phyloP scores from a whole-genome alignment of 2,888 invertebrate genomes.

The Amiota communis region DNA sequence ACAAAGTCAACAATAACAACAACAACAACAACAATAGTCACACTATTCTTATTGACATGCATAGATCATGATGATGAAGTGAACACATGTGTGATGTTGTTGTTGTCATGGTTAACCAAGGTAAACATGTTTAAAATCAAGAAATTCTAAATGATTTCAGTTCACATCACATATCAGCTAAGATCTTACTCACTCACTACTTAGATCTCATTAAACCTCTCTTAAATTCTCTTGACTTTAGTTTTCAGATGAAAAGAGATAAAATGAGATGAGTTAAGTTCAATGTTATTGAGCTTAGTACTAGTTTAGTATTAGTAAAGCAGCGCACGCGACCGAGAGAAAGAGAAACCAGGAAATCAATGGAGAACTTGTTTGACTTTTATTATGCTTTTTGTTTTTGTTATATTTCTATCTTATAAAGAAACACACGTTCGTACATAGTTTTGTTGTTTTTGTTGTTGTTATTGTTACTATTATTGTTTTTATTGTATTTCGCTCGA shows the following conservation, averaged over 20 bases:
- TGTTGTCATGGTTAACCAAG: constrained; percentile 54
- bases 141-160: constrained; percentile 51
- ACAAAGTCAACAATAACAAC: constrained; percentile 10
- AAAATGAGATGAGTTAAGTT: too few species aligned
- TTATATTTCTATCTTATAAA: constrained; percentile 1
- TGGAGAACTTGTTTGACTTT: background rate
- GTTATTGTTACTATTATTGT: constrained; percentile 1
- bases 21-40: background rate
- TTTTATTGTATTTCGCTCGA: background rate
- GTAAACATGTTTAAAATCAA: constrained; percentile 60
- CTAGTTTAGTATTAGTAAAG: too few species aligned
- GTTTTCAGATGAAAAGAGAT: too few species aligned
- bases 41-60: constrained; percentile 56
- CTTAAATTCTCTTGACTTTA: background rate
- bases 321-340: too few species aligned
- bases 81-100: constrained; percentile 35
- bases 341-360: constrained; percentile 24
- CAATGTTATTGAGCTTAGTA: background rate
- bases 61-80: constrained; percentile 45
- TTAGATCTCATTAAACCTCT: background rate
- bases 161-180: too few species aligned
- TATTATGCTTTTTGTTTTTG: constrained; percentile 4
- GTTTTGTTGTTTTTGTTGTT: too few species aligned
- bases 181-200: too few species aligned
- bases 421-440: too few species aligned